phyloP scores from a whole-genome alignment of 2,797 vertebrate genomes.

The Linurgus olivaceus region DNA sequence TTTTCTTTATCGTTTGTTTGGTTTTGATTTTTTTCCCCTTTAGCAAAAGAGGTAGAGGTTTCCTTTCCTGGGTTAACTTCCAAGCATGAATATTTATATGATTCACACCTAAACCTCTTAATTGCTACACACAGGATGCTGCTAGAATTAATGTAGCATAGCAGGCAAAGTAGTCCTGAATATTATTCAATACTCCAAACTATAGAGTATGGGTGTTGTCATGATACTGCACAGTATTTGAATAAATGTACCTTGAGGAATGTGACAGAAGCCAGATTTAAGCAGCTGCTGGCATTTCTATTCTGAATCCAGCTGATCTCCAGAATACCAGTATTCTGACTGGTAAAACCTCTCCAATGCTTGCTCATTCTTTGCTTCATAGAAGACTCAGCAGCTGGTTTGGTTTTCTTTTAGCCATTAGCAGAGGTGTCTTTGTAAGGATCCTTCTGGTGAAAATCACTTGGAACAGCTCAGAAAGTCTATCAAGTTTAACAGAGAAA shows the following conservation, averaged over 20 bases:
- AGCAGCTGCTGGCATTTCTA: neutral
- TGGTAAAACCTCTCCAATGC: neutral
- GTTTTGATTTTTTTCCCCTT: fast-evolving
- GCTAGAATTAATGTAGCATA: neutral
- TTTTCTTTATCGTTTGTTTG: neutral
- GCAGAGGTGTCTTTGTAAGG: neutral
- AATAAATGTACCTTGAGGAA: neutral
- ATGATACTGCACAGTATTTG: neutral
- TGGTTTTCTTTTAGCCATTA: neutral
- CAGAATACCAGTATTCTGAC: neutral
- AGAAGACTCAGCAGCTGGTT: fast-evolving
- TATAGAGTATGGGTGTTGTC: neutral
- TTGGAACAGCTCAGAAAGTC: neutral
- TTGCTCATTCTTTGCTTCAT: neutral
- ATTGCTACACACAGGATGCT: neutral
- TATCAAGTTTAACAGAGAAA: neutral
- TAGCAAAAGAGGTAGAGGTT: neutral
- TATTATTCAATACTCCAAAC: neutral
- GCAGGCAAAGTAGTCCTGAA: neutral
- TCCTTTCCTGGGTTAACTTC: neutral
- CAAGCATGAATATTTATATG: neutral
- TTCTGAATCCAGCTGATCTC: neutral
- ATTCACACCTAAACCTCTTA: neutral
- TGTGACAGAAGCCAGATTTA: neutral
- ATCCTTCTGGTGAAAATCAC: neutral